A percentile compares a stretch with the other conserved stretches of the same genome.
Evolutionary conservation across 2,113 vertebrate genomes (phyloP).

Genomic region (Cervus canadensis): DNA sequence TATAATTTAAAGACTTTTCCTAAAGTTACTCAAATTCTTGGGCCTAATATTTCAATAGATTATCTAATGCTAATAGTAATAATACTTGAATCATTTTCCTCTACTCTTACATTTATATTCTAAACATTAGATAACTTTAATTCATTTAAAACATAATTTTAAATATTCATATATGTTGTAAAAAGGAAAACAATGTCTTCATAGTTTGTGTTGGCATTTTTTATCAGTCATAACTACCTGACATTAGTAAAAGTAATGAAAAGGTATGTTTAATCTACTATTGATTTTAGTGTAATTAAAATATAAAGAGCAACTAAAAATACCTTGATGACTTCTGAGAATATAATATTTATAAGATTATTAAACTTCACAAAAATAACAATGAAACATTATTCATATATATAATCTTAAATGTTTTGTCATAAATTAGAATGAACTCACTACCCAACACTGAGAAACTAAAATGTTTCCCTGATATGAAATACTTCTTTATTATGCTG

Average conservation of each 20-base stretch:
- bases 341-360: not conserved
- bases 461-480: not conserved
- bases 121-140: not conserved
- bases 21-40: not conserved
- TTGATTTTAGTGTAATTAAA: not conserved
- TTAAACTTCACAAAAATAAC: not conserved
- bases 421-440: not conserved
- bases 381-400: not conserved
- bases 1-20: not conserved
- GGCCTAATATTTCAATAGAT: not conserved
- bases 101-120: not conserved
- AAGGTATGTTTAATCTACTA: not conserved
- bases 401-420: not conserved
- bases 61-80: not conserved
- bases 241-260: not conserved
- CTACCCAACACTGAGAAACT: not conserved
- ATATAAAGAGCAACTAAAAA: not conserved
- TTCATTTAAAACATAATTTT: conserved; percentile 9
- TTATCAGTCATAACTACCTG: not conserved
- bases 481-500: not conserved
- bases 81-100: not conserved
- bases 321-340: not conserved
- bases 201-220: not conserved
- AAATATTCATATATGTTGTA: not conserved
- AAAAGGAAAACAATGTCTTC: not conserved